These are phyloP conservation scores for Schrankia costaestrigalis DNA, from an alignment of 2,888 invertebrate genomes.

Conservation along the genomic window DNA sequence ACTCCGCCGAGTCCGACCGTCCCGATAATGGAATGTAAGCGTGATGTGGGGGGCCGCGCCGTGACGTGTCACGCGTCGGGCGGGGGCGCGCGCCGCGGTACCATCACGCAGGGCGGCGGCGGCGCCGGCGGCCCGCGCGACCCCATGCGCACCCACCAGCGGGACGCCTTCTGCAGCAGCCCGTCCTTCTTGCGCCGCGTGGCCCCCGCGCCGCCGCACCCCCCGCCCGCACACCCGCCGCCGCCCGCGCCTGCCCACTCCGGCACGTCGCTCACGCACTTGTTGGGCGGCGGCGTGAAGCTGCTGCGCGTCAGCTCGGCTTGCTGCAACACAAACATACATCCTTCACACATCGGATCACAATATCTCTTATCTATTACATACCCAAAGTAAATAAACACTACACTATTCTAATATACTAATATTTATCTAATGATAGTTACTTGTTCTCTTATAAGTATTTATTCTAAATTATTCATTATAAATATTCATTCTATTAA, in stretches of 20 bases:
- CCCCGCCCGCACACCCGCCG: conserved; percentile 34
- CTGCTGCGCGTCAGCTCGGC: conserved; percentile 85
- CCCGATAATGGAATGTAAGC: conserved; percentile 79
- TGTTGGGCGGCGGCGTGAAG: conserved; percentile 84
- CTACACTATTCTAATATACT: too few species aligned
- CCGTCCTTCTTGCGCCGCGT: conserved; percentile 70
- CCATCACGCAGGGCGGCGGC: conserved; percentile 34
- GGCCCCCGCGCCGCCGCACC: conserved; percentile 27
- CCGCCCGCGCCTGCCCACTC: conserved; percentile 69
- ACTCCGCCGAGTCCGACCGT: conserved; percentile 61
- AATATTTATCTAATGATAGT: too few species aligned
- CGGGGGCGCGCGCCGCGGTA: conserved; percentile 45
- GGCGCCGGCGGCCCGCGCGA: conserved; percentile 55
- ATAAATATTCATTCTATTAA: too few species aligned
- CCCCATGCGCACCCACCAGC: conserved; percentile 78
- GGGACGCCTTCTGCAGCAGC: conserved; percentile 76
- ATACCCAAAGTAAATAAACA: too few species aligned
- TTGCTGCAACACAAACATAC: conserved; percentile 74
- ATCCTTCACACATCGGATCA: too few species aligned
- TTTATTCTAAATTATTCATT: too few species aligned
- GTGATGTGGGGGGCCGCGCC: conserved; percentile 59
- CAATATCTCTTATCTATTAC: too few species aligned
- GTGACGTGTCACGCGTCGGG: conserved; percentile 38
- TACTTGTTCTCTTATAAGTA: too few species aligned
- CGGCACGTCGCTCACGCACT: conserved; percentile 84